These are phyloP conservation scores for Dolichotis patagonum DNA, from an alignment of 2,113 vertebrate genomes.

Conservation along the genomic window DNA sequence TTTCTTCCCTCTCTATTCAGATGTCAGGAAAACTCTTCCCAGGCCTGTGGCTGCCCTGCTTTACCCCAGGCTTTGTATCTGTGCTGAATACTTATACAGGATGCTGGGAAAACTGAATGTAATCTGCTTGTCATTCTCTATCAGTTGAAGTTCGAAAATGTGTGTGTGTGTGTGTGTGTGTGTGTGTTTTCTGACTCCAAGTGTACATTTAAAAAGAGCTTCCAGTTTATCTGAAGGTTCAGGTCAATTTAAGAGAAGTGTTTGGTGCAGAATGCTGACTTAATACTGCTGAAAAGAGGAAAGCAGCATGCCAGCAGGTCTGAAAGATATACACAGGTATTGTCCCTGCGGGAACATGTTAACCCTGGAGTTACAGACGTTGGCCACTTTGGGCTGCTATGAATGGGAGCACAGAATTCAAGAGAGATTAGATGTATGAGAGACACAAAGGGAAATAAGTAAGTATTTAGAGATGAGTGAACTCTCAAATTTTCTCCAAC, in stretches of 20 bases:
- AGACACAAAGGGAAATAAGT: slow-evolving; percentile 58
- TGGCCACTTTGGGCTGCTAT: background rate
- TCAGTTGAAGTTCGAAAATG: slow-evolving; percentile 45
- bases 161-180: background rate
- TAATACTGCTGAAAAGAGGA: slow-evolving; percentile 77
- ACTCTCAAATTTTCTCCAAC: background rate
- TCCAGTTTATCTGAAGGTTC: slow-evolving; percentile 61
- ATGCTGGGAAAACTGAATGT: slow-evolving; percentile 56
- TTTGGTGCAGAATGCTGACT: slow-evolving; percentile 69
- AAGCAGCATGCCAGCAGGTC: slow-evolving; percentile 71
- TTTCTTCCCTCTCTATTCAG: background rate
- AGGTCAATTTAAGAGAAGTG: slow-evolving; percentile 65
- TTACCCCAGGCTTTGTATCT: background rate
- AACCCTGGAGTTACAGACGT: slow-evolving; percentile 54
- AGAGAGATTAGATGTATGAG: background rate
- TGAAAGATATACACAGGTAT: slow-evolving; percentile 72
- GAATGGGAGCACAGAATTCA: slow-evolving; percentile 50
- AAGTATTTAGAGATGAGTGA: slow-evolving; percentile 23
- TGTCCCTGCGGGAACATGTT: slow-evolving; percentile 61
- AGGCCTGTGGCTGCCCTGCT: slow-evolving; percentile 25
- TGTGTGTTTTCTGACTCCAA: background rate
- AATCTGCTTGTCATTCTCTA: slow-evolving; percentile 50
- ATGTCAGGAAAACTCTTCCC: slow-evolving; percentile 47
- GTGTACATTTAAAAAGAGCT: slow-evolving; percentile 42
- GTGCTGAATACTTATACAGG: background rate